These are phyloP conservation scores for Alloscopus bannaensis DNA, from an alignment of 2,888 invertebrate species.

Conservation along the genomic window DNA sequence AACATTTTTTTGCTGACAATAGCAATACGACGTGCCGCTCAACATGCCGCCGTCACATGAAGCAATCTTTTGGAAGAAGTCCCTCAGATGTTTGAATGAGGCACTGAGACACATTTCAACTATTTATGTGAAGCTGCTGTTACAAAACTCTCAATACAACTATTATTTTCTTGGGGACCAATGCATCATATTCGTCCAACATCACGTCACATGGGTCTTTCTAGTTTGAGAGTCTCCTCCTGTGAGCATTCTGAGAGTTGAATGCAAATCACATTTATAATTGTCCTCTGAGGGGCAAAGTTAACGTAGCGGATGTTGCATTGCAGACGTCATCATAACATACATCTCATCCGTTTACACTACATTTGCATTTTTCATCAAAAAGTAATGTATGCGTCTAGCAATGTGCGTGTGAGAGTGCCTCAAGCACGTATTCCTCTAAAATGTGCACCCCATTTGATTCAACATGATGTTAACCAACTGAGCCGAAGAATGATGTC, in stretches of 20 bases:
- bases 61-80: not conserved
- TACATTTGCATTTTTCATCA: slow-evolving; percentile 56
- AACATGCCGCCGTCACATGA: too few relatives aligned
- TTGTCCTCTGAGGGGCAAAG: slow-evolving; percentile 39
- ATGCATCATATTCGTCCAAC: not conserved
- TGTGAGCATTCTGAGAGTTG: slow-evolving; percentile 7
- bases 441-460: slow-evolving; percentile 25
- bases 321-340: slow-evolving; percentile 18
- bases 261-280: slow-evolving; percentile 32
- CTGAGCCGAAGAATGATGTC: slow-evolving; percentile 45
- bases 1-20: too few relatives aligned
- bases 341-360: too few relatives aligned
- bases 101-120: not conserved
- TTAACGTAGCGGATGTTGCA: slow-evolving; percentile 15
- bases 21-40: too few relatives aligned
- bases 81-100: too few relatives aligned
- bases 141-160: slow-evolving; percentile 1
- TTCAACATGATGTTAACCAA: slow-evolving; percentile 26
- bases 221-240: not conserved
- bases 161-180: too few relatives aligned
- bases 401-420: slow-evolving; percentile 1
- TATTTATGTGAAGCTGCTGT: slow-evolving; percentile 17
- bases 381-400: slow-evolving; percentile 23
- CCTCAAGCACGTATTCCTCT: slow-evolving; percentile 30
- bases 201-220: not conserved